Conservation (phyloP, 2,113 vertebrate species). For the Rhinoderma darwinii region DNA sequence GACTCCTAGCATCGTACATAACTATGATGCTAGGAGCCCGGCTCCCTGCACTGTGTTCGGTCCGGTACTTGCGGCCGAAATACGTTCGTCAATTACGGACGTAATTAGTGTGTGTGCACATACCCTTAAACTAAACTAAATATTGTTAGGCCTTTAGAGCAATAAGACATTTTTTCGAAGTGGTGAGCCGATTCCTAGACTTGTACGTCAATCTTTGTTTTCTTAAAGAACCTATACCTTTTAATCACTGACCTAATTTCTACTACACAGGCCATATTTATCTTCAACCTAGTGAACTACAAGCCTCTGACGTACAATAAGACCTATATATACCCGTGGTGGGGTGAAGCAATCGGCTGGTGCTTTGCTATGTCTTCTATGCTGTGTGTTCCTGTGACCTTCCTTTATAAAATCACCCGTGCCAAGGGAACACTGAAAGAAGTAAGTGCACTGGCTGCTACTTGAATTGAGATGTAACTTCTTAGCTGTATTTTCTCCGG, state of each 20-base stretch:
- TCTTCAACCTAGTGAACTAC: constrained; percentile 84
- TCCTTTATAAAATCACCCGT: constrained; percentile 78
- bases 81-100: too few species aligned
- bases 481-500: background rate
- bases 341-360: constrained; percentile 84
- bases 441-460: constrained; percentile 63
- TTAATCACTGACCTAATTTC: constrained; percentile 18
- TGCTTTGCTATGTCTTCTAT: constrained; percentile 81
- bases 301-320: constrained; percentile 83
- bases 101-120: too few species aligned
- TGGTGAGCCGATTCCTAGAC: background rate
- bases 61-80: too few species aligned
- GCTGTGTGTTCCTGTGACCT: constrained; percentile 79
- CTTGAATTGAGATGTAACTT: background rate
- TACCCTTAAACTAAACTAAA: too few species aligned
- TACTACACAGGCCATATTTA: constrained; percentile 75
- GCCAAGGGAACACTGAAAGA: constrained; percentile 76
- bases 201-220: background rate
- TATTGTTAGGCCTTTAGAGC: background rate
- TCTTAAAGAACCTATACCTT: background rate
- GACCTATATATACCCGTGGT: constrained; percentile 81
- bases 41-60: too few species aligned
- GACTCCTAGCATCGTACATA: too few species aligned
- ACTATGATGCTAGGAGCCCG: too few species aligned
- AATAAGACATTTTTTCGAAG: background rate